A percentile compares a stretch with the other conserved stretches of the same genome.
These are phyloP conservation scores for Strigops habroptila DNA, from an alignment of 2,113 vertebrate genomes.

Conservation along the genomic window DNA sequence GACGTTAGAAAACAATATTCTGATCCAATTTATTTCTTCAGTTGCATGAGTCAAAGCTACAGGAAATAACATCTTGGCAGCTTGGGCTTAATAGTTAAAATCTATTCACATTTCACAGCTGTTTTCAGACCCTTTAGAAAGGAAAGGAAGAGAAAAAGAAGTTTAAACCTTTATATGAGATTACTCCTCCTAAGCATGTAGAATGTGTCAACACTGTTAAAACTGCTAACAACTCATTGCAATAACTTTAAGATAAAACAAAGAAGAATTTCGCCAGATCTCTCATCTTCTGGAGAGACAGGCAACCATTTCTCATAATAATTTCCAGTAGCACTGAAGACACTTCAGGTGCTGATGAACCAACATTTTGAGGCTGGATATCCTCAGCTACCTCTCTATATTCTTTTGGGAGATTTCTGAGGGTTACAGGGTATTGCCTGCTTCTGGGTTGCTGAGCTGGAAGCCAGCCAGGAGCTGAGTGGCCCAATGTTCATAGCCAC, in stretches of 20 bases:
- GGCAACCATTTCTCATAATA: not conserved
- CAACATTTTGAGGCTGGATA: not conserved
- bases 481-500: not conserved
- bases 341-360: not conserved
- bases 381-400: not conserved
- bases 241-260: not conserved
- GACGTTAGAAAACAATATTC: not conserved
- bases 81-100: not conserved
- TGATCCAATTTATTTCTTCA: not conserved
- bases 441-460: not conserved
- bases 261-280: not conserved
- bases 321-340: not conserved
- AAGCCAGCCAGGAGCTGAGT: not conserved
- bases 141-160: not conserved
- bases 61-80: constrained; percentile 4
- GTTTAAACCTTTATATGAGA: not conserved
- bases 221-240: not conserved
- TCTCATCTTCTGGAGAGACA: not conserved
- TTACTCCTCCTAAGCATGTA: not conserved
- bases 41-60: constrained; percentile 7
- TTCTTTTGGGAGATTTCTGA: not conserved
- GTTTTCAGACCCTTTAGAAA: not conserved
- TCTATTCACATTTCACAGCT: constrained; percentile 21
- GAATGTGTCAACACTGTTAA: not conserved
- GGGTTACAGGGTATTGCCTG: not conserved